Base-by-base conservation (phyloP, 1,140 invertebrate genomes). In the Drosophila insularis region DNA sequence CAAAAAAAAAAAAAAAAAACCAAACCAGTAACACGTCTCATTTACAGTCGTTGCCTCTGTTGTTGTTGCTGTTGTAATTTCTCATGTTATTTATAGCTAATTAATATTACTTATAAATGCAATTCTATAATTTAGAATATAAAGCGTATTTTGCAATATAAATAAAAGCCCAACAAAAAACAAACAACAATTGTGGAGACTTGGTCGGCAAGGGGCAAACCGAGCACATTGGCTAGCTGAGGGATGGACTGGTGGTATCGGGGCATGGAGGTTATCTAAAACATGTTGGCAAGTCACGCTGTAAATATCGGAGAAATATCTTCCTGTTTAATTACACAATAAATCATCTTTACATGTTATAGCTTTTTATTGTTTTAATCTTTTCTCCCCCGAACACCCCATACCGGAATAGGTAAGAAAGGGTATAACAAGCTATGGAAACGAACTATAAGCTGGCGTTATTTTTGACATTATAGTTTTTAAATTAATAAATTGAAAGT, bases 21-120 rank as follows among this genome's bases (percentile, higher is more conserved):
- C 43, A 74, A 81, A 81, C 81, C 81, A 68, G 78, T 86, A 78
- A 85, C 78, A 78, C 64, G 65, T 73, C 65, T 40, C 46, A 46
- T n/a, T n/a, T 17, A 10, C 17, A 17, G 7, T 8, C 21, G 21
- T 21, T 54, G 21, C 19, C 14, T 14, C 14, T 54, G 32, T 27
- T 54, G 53, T 62, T 43, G 39, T 17, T 53, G 63, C 35, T 56
- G 72, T 53, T 50, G 70, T 68, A 67, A 68, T 79, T 81, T 81
- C 76, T 82, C 80, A 69, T 89, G 80, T 89, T 87, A 84, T 87
- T 87, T 87, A 89, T 84, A 80, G 84, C 84, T 87, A 89, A 89
- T 87, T 87, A 87, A 87, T 87, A 89, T 89, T 84, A 89, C 80
- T 89, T 87, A 80, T 87, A 89, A 85, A 87, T 87, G 84, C 84